Percentiles rank a stretch among this genome's conserved stretches.
Conservation (phyloP, 2,888 invertebrate species). For the Apamea sordens region DNA sequence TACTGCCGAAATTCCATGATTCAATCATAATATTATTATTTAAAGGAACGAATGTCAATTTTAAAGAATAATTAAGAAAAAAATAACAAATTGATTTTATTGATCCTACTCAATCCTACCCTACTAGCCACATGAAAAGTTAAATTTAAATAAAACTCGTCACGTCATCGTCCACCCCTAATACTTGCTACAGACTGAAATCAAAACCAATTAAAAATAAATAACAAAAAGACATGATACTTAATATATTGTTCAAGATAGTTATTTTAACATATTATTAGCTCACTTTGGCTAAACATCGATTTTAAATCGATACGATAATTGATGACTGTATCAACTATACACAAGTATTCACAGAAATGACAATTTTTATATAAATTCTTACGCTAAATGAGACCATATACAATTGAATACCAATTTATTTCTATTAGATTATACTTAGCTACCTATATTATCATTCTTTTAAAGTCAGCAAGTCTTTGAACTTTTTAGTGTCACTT, state of each 20-base stretch:
- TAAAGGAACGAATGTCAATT: conserved; percentile 40
- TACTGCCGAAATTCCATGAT: conserved; percentile 54
- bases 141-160: conserved; percentile 3
- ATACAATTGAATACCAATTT: conserved; percentile 66
- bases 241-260: conserved; percentile 58
- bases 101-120: conserved; percentile 11
- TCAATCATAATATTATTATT: conserved; percentile 39
- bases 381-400: conserved; percentile 69
- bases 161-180: neutral
- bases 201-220: conserved; percentile 58
- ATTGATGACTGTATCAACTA: conserved; percentile 43
- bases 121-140: neutral
- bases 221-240: conserved; percentile 59
- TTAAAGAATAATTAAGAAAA: conserved; percentile 25
- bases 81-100: conserved; percentile 37
- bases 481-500: conserved; percentile 56
- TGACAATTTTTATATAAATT: conserved; percentile 49
- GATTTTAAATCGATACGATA: conserved; percentile 63
- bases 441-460: conserved; percentile 59
- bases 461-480: conserved; percentile 60
- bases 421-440: conserved; percentile 59
- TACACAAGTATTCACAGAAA: conserved; percentile 54
- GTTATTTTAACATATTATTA: conserved; percentile 45
- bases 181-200: conserved; percentile 20
- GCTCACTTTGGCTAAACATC: conserved; percentile 64